Conservation (phyloP, 2,888 invertebrate species). For the Pyralis farinalis region DNA sequence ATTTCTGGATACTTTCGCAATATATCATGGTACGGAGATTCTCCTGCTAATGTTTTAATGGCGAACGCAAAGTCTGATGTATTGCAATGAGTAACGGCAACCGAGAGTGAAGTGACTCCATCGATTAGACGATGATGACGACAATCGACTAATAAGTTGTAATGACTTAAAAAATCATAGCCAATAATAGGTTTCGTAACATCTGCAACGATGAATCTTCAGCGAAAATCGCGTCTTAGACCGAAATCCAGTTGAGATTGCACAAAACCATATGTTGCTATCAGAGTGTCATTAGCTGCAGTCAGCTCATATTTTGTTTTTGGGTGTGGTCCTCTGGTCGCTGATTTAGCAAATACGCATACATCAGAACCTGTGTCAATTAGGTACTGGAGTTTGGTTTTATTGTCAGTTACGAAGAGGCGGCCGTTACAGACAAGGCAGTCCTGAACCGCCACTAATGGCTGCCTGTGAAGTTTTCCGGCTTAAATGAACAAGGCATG, state of each 20-base stretch:
- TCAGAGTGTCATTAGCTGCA: constrained; percentile 35
- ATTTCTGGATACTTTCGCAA: constrained; percentile 14
- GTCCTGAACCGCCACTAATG: constrained; percentile 18
- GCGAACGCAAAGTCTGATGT: background rate
- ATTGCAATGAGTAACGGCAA: background rate
- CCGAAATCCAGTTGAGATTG: constrained; percentile 14
- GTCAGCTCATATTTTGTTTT: constrained; percentile 24
- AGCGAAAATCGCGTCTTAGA: constrained; percentile 22
- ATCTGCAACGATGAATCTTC: constrained; percentile 37
- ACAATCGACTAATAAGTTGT: constrained; percentile 32
- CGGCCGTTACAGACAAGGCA: constrained; percentile 11
- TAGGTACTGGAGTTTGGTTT: constrained; percentile 12
- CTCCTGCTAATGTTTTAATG: constrained; percentile 2
- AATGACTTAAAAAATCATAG: constrained; percentile 35
- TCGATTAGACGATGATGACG: constrained; percentile 24
- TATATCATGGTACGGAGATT: constrained; percentile 11
- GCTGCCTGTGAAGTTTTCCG: constrained; percentile 18
- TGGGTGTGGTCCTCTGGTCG: constrained; percentile 8
- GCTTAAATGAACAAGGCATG: constrained; percentile 8
- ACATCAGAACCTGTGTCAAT: constrained; percentile 6
- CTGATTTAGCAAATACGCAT: constrained; percentile 22
- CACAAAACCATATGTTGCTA: constrained; percentile 21
- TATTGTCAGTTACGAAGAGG: constrained; percentile 11
- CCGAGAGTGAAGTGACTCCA: constrained; percentile 14
- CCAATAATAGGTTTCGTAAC: constrained; percentile 38